Base-by-base conservation (phyloP, 2,888 invertebrate species). In the Rhingia rostrata region DNA sequence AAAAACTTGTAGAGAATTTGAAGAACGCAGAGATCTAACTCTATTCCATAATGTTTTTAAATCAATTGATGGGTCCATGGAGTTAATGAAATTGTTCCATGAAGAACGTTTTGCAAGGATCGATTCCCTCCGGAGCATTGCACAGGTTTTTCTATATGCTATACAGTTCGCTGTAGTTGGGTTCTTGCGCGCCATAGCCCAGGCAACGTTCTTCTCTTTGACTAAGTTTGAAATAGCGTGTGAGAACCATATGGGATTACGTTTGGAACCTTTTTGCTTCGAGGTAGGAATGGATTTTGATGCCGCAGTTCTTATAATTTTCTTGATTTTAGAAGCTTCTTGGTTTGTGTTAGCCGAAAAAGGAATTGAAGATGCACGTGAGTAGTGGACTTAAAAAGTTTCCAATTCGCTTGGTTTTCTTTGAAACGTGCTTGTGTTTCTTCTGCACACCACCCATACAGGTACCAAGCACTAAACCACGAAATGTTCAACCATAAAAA, bases 291-390 rank as follows among this genome's bases (percentile, higher is more conserved):
- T 70, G 0, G 14, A 32, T 51, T 49, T 70, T 4, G 70, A 35
- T 32, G 70, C 58, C 2, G 70, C 60, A 4, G 41, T 41, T 60
- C 60, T 70, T 3, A 51, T 51, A 14, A 51, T 70, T 32, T 70
- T 70, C 39, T 70, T 70, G 7, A 51, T 14, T 51, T 51, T 70
- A 2, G 70, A 12, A 6, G 60, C 51, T 32, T 60, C 41, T 5
- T 49, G 39, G 10, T 58, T 49, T 0, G 6, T 69, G 41, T 53
- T 54, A 6, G 9, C 12, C 10, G 64, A 51, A n/a, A 51, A 4
- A 22, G 49, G 64, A 1, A 22, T 41, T 30, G 14, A 12, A 4
- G 6, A 12, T 3, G 45, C 9, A 2, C 2, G 1, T 30, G 51
- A 7, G 64, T 39, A 37, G 51, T 49, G 4, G 37, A 4, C n/a